Evolutionary conservation across 2,797 vertebrate species (phyloP).

Genomic region (Gallinago stenura): DNA sequence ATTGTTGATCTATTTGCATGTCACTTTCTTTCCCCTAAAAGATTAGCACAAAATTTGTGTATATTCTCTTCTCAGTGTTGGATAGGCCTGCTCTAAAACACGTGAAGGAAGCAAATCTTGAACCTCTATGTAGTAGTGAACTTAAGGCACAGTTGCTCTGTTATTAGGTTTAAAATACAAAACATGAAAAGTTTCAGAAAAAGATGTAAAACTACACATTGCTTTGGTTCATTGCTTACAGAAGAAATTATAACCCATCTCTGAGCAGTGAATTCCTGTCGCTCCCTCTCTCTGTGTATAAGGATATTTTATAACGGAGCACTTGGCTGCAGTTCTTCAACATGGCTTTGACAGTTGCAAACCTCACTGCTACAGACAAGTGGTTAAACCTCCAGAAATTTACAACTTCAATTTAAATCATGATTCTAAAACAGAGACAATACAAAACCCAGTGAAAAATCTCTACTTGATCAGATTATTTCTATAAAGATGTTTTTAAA

Average conservation of each 20-base stretch:
- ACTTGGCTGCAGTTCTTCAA: not conserved
- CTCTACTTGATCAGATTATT: not conserved
- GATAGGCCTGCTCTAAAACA: not conserved
- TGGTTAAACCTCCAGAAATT: not conserved
- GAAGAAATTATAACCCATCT: not conserved
- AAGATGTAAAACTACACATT: not conserved
- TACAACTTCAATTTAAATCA: not conserved
- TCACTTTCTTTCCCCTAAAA: not conserved
- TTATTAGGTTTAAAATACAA: not conserved
- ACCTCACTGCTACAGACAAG: not conserved
- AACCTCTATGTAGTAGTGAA: not conserved
- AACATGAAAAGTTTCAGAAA: not conserved
- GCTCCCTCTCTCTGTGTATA: not conserved
- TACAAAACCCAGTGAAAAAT: not conserved
- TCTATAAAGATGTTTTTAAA: not conserved
- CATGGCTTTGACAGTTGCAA: not conserved
- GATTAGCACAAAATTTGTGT: not conserved
- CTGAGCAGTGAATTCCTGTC: not conserved
- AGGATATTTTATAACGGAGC: not conserved
- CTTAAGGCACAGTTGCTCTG: not conserved
- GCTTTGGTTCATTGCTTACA: not conserved
- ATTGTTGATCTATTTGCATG: not conserved
- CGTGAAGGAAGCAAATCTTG: not conserved
- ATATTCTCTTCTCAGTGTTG: not conserved
- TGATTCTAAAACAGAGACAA: not conserved